Evolutionary conservation across 1,140 invertebrate genomes (phyloP), one percentile per base, ranked within the genome.

Genomic region (Neodiprion virginianus): DNA sequence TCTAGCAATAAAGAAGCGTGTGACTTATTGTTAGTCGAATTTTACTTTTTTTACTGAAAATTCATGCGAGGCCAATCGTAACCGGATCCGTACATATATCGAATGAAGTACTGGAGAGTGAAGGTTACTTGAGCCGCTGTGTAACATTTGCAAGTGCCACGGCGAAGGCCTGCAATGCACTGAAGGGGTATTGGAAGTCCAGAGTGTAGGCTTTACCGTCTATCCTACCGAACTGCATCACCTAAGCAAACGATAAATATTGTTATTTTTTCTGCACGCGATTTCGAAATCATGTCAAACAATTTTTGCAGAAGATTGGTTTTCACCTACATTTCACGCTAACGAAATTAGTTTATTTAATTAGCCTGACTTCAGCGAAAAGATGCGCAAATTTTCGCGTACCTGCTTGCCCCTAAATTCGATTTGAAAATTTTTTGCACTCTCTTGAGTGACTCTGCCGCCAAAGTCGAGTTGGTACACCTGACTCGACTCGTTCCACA

Each of bases 401-500:
- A 98, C 97, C 93, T 99, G 98, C 90, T 97, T 98, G 61, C 96
- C 96, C 81, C 96, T 92, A 84, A 98, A 98, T 89, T 99, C 98
- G 72, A 99, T 99, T 89, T 99, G 98, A 86, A 99, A 99, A 89
- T 99, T 99, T 88, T 99, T 99, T 1, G 98, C 98, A 7, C 98
- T 99, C 87, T 99, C 98, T 86, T 99, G 98, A 0, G 98, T 99
- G 28, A 99, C 98, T 80, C 98, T 90, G 12, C 98, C 98, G n/a
- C 98, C 98, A 90, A 99, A 99, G 89, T 99, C 98, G 17, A 99
- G 90, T 84, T 99, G 98, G 89, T 99, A 99, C 8, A 99, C 98
- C 88, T 99, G 98, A 84, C 96, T 98, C 84, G 96, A 96, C 88
- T 99, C 98, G 88, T 99, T 99, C 98, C 98, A 99, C 92, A 99